Evolutionary conservation across 2,797 vertebrate species (phyloP), one percentile per base, ranked within the genome.

Genomic region (Mallotus villosus): DNA sequence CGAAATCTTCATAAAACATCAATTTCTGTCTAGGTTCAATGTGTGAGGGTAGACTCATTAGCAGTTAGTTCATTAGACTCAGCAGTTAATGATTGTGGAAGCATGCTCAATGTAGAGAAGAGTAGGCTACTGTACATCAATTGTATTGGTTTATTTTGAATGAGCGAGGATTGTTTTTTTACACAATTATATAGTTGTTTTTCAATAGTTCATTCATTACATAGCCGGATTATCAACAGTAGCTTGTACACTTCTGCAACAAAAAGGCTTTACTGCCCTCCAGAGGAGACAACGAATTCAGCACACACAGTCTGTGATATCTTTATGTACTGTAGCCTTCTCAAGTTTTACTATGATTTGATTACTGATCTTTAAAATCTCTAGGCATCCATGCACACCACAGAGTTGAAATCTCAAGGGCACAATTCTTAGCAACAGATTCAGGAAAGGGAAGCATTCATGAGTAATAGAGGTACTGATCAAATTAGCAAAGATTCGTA

Each of bases 181-280:
- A 34, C 32, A 34, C 32, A 34, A 34, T 34, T 63, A 37, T 16
- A 60, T 12, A 24, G 22, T 12, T 12, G 22, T 2, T 12, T 24
- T 22, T 58, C 21, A 58, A 22, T 21, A 58, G 22, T 25, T n/a
- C n/a, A 22, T 25, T 24, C 24, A 25, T 24, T 1, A 64, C 12
- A 37, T 34, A 21, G 37, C 62, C 34, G 12, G 29, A 37, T 6
- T 41, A 11, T 24, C 3, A 5, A 34, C 16, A 63, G 22, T n/a
- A n/a, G 51, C 17, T 17, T 37, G 63, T 46, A 64, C 63, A n/a
- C 32, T 46, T 21, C 19, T 67, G 6, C 46, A 19, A 57, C 60
- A 17, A 58, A 68, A 41, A 49, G 37, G 37, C 46, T 46, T 83
- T 19, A 80, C 67, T 85, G 82, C 86, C 85, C 81, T 71, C 90